Base-by-base conservation (phyloP, 1,140 invertebrate genomes). In the Micrasema minimum region DNA sequence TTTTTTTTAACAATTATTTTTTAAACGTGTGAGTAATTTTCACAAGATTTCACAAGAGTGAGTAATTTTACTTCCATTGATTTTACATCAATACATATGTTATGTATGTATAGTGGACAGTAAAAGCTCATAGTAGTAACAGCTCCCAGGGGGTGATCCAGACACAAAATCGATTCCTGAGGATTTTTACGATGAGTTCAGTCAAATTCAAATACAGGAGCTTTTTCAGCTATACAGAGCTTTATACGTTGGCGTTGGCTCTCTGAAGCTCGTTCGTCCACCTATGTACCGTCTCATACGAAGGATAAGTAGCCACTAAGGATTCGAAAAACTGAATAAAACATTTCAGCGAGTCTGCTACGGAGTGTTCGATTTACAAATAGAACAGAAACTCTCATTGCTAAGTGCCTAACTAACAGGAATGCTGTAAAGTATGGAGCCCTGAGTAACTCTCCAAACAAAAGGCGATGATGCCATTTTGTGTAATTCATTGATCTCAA, bases 261-360 rank as follows among this genome's bases (percentile, higher is more conserved):
- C 12, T 35, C 22, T n/a, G 5, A 43, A 43, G 7, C n/a, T 20
- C 55, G 20, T 23, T 41, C 45, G 66, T 57, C 59, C 67, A 72
- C 71, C 66, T 72, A 31, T n/a, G n/a, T 46, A n/a, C 16, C 62
- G 22, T 66, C 68, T 46, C 59, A 71, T 71, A 61, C 55, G 37
- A 43, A 68, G 38, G 72, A 74, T 74, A 74, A 74, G 66, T 74
- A 71, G 72, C 72, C 72, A 74, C 72, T 71, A 69, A 71, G 72
- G 72, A 74, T 71, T 68, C 69, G 69, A 68, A 73, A 74, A 74
- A 74, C 66, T 74, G 72, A 74, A 74, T 74, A 74, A 74, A 71
- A 74, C 69, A 74, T 74, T 70, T 62, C 62, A 55, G 62, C 67
- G 61, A 65, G 68, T 70, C 68, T 69, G 46, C 48, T 59, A 41